A percentile compares a stretch with the other conserved stretches of the same genome.
Evolutionary conservation across 2,797 vertebrate genomes (phyloP).

Genomic region (Falco rusticolus): DNA sequence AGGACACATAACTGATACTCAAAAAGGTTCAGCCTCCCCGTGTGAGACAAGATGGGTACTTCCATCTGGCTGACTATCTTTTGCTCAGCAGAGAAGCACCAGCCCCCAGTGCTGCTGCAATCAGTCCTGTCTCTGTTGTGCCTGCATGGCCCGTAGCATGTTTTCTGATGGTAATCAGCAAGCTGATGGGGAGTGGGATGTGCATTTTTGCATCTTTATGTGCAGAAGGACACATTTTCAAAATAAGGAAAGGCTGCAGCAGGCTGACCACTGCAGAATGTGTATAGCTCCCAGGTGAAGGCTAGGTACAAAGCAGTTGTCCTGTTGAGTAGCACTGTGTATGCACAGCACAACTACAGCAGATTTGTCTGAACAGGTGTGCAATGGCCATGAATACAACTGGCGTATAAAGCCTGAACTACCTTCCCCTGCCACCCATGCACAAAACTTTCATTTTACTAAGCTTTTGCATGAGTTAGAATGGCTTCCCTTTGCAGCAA

Average conservation of each 20-base stretch:
- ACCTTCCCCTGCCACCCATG: not conserved
- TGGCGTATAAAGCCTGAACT: not conserved
- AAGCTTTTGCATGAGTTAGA: not conserved
- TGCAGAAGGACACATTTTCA: not conserved
- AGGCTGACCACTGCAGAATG: not conserved
- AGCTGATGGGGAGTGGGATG: not conserved
- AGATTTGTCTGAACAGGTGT: not conserved
- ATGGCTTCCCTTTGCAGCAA: not conserved
- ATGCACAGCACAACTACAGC: not conserved
- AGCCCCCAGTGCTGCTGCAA: not conserved
- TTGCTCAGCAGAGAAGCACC: not conserved
- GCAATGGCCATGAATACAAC: not conserved
- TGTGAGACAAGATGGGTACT: not conserved
- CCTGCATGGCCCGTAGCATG: accelerated
- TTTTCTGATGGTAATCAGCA: not conserved
- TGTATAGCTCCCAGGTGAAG: not conserved
- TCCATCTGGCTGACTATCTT: not conserved
- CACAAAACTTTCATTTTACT: not conserved
- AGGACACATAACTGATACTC: not conserved
- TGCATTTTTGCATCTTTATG: not conserved
- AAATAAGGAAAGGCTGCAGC: not conserved
- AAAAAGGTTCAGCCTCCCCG: not conserved
- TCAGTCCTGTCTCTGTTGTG: not conserved
- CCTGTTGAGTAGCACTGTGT: not conserved
- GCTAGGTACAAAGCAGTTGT: not conserved